These are phyloP conservation scores for Eubasilissa regina DNA, from an alignment of 1,140 invertebrate species.

Conservation along the genomic window DNA sequence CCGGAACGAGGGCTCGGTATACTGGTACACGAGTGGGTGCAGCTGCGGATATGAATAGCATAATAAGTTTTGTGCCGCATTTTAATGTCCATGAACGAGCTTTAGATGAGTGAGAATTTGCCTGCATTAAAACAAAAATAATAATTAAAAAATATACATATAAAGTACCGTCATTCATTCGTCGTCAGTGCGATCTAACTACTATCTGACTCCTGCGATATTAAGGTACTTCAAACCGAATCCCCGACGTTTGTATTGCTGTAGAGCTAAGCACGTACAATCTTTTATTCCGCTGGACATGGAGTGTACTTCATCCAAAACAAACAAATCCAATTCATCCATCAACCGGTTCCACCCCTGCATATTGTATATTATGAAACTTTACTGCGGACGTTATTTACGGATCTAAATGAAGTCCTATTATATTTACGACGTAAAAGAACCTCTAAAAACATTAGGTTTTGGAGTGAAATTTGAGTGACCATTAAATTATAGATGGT, in stretches of 20 bases:
- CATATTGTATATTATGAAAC: background rate
- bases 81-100: too few relatives aligned
- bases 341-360: slow-evolving; percentile 39
- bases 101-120: too few relatives aligned
- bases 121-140: too few relatives aligned
- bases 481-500: background rate
- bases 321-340: slow-evolving; percentile 57
- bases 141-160: too few relatives aligned
- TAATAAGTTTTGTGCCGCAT: too few relatives aligned
- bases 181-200: background rate
- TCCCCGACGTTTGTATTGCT: too few relatives aligned
- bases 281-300: slow-evolving; percentile 14
- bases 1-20: too few relatives aligned
- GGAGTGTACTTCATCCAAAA: slow-evolving; percentile 38
- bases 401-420: background rate
- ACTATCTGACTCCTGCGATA: background rate
- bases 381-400: background rate
- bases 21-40: too few relatives aligned
- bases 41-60: too few relatives aligned
- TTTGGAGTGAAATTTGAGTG: background rate
- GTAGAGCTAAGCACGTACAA: too few relatives aligned
- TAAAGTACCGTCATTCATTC: too few relatives aligned
- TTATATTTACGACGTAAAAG: slow-evolving; percentile 9
- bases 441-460: background rate
- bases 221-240: background rate